These are phyloP conservation scores for Boloria euphrosyne DNA, from an alignment of 2,888 invertebrate species.

Conservation along the genomic window DNA sequence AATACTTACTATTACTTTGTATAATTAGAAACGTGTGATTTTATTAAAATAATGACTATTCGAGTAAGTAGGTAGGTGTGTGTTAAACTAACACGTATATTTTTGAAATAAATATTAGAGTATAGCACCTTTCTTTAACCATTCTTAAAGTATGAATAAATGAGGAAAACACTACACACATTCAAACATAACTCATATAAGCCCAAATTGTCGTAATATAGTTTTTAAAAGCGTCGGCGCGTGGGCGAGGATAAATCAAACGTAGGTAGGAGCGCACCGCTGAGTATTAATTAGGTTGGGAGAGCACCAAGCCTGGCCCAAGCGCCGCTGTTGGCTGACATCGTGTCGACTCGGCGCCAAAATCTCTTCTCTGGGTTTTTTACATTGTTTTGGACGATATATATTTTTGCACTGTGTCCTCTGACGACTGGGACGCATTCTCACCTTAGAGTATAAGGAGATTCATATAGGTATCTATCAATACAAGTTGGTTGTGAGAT, in stretches of 20 bases:
- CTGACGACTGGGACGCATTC: background rate
- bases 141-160: background rate
- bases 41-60: too few relatives aligned
- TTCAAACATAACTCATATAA: constrained; percentile 50
- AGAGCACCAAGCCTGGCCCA: constrained; percentile 21
- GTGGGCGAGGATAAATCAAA: constrained; percentile 61
- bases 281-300: constrained; percentile 68
- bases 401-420: constrained; percentile 20
- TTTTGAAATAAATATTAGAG: constrained; percentile 1
- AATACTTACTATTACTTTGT: background rate
- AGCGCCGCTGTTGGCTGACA: constrained; percentile 5
- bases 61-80: too few relatives aligned
- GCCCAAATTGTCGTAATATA: constrained; percentile 52
- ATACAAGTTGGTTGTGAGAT: too few relatives aligned
- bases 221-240: constrained; percentile 63
- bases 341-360: constrained; percentile 19
- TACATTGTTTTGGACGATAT: constrained; percentile 2
- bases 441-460: background rate
- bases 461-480: too few relatives aligned
- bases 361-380: constrained; percentile 14
- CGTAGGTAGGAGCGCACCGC: constrained; percentile 72
- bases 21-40: background rate
- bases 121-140: background rate
- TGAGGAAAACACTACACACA: constrained; percentile 42
- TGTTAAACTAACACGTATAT: too few relatives aligned